These are phyloP conservation scores for Ataeniobius toweri DNA, from an alignment of 2,797 vertebrate species.

Conservation along the genomic window DNA sequence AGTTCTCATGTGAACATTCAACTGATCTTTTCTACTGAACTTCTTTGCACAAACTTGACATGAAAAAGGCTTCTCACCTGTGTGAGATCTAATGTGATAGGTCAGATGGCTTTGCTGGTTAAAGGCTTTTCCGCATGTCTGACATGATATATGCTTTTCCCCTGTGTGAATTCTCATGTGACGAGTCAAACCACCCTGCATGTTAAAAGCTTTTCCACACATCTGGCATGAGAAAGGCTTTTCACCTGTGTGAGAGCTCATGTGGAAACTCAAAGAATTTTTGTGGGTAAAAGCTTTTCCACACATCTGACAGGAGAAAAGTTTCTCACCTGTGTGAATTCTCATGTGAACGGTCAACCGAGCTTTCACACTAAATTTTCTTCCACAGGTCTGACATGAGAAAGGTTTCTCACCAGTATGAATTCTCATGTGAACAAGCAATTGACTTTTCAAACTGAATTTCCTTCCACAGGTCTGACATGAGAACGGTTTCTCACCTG, in stretches of 20 bases:
- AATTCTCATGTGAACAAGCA: conserved; percentile 5
- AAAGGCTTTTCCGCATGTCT: conserved; percentile 1
- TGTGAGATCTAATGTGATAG: conserved; percentile 1
- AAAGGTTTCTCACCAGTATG: neutral
- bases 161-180: neutral
- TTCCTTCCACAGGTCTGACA: neutral
- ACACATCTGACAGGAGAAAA: conserved; percentile 1
- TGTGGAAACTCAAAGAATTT: conserved; percentile 2
- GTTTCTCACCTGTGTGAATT: conserved; percentile 4
- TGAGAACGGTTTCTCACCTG: neutral
- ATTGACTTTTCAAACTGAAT: neutral
- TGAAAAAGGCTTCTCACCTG: neutral
- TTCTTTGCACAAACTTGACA: neutral
- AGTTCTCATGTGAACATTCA: conserved; percentile 2
- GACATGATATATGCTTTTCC: neutral
- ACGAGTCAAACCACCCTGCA: neutral
- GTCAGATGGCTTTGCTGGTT: neutral
- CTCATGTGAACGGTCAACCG: neutral
- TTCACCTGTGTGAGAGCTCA: conserved; percentile 4
- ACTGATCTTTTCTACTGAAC: neutral
- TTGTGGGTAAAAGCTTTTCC: neutral
- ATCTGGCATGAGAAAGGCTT: neutral
- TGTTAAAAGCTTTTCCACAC: neutral
- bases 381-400: neutral
- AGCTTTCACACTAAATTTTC: neutral